Evolutionary conservation across 2,797 vertebrate species (phyloP).

Genomic region (Brachymystax lenok): DNA sequence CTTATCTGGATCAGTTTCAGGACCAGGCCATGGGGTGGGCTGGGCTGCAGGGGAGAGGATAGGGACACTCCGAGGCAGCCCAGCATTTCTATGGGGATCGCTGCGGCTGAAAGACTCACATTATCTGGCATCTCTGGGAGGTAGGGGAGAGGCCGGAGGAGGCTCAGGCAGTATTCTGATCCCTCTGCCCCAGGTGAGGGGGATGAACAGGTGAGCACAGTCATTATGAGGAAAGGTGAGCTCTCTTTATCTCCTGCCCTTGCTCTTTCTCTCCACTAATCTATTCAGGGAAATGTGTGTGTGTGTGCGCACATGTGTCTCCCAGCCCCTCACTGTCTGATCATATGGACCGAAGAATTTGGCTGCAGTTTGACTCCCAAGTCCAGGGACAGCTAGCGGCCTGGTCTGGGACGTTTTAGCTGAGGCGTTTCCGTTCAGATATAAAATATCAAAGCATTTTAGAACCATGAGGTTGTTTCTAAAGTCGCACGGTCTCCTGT

Average conservation of each 20-base stretch:
- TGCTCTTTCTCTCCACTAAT: conserved; percentile 51
- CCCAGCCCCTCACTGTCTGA: conserved; percentile 8
- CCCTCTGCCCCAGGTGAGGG: conserved; percentile 74
- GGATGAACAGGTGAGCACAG: conserved; percentile 77
- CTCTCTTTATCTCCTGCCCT: conserved; percentile 55
- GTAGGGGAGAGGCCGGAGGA: conserved; percentile 12
- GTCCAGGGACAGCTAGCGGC: conserved; percentile 43
- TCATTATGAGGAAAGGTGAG: conserved; percentile 79
- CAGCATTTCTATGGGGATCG: conserved; percentile 52
- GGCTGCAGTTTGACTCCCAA: conserved; percentile 37
- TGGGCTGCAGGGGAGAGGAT: conserved; percentile 32
- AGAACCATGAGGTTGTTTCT: conserved; percentile 43
- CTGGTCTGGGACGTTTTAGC: conserved; percentile 61
- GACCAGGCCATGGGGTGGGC: conserved; percentile 55
- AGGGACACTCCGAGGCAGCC: conserved; percentile 39
- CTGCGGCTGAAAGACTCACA: conserved; percentile 66
- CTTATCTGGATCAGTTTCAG: conserved; percentile 76
- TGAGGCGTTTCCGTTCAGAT: conserved; percentile 39
- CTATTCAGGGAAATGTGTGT: conserved; percentile 46
- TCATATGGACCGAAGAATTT: conserved; percentile 14
- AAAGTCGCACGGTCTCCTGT: conserved; percentile 15
- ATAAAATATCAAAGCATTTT: conserved; percentile 52
- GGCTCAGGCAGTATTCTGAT: conserved; percentile 54
- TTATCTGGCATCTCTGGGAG: conserved; percentile 60
- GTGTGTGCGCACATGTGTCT: conserved; percentile 44